These are phyloP conservation scores for Tetragonula carbonaria DNA, from an alignment of 2,888 invertebrate species.

Conservation along the genomic window DNA sequence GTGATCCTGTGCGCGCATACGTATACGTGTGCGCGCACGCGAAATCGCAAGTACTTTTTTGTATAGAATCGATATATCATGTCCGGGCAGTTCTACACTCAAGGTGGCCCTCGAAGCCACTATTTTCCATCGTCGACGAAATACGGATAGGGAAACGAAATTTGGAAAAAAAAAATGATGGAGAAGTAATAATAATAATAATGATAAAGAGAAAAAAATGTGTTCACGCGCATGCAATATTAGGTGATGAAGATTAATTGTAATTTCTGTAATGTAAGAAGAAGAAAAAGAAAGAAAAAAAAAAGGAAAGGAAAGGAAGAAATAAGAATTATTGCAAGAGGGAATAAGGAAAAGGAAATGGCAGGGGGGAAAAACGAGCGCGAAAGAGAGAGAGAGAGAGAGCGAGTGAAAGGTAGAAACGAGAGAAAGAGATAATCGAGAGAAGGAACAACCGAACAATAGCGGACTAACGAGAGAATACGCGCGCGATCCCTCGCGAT, in stretches of 20 bases:
- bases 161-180: background rate
- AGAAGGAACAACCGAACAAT: conserved; percentile 39
- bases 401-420: background rate
- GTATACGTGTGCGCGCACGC: background rate
- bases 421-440: background rate
- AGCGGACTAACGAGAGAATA: conserved; percentile 44
- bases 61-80: conserved; percentile 2
- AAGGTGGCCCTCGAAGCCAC: conserved; percentile 34
- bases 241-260: conserved; percentile 73
- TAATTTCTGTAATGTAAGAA: conserved; percentile 67
- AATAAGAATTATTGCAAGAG: background rate
- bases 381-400: conserved; percentile 49
- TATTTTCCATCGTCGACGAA: conserved; percentile 68
- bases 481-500: conserved; percentile 39
- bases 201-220: conserved; percentile 62
- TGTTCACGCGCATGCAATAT: conserved; percentile 81
- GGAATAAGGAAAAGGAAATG: background rate
- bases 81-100: conserved; percentile 73
- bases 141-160: too few relatives aligned
- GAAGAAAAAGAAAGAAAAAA: background rate
- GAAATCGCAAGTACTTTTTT: conserved; percentile 28
- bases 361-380: background rate
- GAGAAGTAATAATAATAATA: background rate
- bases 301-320: conserved; percentile 17
- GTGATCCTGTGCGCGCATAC: background rate